Conservation (phyloP, 1,140 invertebrate genomes). For the Saccostrea cuccullata region DNA sequence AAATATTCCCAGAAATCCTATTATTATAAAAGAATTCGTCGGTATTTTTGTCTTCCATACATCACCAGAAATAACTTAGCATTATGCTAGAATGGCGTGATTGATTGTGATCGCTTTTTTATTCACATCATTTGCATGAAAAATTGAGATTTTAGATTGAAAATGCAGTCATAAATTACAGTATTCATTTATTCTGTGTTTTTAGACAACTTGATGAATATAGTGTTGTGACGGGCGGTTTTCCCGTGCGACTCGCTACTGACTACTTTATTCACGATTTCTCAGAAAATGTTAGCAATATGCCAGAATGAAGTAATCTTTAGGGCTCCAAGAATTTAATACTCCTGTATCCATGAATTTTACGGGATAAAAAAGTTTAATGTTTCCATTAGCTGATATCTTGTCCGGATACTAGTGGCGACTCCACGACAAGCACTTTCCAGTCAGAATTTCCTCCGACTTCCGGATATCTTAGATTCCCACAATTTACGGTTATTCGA, state of each 20-base stretch:
- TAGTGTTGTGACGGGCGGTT: background rate
- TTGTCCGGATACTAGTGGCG: slow-evolving; percentile 11
- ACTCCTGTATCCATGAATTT: background rate
- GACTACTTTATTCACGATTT: slow-evolving; percentile 11
- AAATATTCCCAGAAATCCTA: slow-evolving; percentile 14
- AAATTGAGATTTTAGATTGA: slow-evolving; percentile 29
- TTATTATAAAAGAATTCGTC: slow-evolving; percentile 21
- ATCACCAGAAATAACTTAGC: slow-evolving; percentile 13
- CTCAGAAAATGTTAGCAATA: slow-evolving; percentile 5
- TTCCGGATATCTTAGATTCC: slow-evolving; percentile 7
- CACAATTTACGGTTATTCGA: slow-evolving; percentile 7
- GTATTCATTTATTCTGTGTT: slow-evolving; percentile 32
- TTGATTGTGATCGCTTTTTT: slow-evolving; percentile 31
- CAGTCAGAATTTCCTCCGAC: slow-evolving; percentile 13
- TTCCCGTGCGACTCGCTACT: background rate
- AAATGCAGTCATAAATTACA: slow-evolving; percentile 32
- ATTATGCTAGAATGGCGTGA: background rate
- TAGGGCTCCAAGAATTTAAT: slow-evolving; percentile 26
- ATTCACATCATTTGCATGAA: slow-evolving; percentile 36
- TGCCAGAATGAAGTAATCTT: slow-evolving; percentile 5
- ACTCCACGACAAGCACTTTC: slow-evolving; percentile 29
- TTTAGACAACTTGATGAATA: slow-evolving; percentile 29
- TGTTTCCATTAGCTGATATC: slow-evolving; percentile 1
- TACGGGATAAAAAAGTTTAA: background rate
- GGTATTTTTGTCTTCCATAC: slow-evolving; percentile 15